These are phyloP conservation scores for Poeciliopsis turneri DNA, from an alignment of 2,797 vertebrate species.

Conservation along the genomic window DNA sequence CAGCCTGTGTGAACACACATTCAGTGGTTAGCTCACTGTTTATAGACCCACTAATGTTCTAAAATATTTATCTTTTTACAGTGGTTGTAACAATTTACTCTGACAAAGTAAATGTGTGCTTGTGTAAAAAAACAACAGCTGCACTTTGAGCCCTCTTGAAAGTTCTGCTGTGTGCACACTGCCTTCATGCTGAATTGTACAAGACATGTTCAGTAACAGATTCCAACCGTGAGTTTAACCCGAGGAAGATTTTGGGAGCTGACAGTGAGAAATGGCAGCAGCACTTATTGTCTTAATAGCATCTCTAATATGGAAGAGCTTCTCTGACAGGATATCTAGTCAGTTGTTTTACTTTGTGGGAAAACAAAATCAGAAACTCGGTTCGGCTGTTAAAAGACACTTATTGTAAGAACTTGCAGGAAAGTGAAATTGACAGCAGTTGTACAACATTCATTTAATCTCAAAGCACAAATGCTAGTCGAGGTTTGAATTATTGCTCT, in stretches of 20 bases:
- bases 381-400: no score
- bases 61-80: neutral
- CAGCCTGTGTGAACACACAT: neutral
- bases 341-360: neutral
- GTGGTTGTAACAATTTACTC: neutral
- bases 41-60: neutral
- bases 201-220: neutral
- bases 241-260: neutral
- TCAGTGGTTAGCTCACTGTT: neutral
- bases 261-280: neutral
- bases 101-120: neutral
- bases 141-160: neutral
- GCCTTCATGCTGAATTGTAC: neutral
- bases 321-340: neutral
- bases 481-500: neutral
- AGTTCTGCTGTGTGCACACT: neutral
- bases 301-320: neutral
- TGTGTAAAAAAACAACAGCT: neutral
- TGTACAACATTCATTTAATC: neutral
- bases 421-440: neutral
- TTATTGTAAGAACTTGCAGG: no score
- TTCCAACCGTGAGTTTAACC: neutral
- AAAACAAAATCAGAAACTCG: neutral
- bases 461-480: neutral
- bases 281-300: neutral